Evolutionary conservation across 2,113 vertebrate species (phyloP).

Genomic region (Ptilorrhoa leucosticta): DNA sequence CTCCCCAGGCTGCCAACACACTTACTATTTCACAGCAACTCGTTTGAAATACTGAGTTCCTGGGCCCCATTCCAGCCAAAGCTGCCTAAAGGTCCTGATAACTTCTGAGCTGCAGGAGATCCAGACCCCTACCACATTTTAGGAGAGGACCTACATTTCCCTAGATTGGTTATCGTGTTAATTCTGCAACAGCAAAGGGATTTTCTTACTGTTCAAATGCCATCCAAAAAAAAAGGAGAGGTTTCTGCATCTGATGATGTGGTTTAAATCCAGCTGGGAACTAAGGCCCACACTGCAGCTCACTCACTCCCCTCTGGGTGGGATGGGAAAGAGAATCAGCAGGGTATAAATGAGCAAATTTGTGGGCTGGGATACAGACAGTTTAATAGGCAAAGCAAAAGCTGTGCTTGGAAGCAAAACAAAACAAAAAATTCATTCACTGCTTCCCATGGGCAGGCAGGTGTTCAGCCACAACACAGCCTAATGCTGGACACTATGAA

Average conservation of each 20-base stretch:
- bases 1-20: neutral
- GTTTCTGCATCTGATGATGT: neutral
- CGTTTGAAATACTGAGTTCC: neutral
- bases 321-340: neutral
- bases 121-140: neutral
- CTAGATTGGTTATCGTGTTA: neutral
- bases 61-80: neutral
- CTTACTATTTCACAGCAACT: neutral
- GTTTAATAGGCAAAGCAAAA: neutral
- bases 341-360: neutral
- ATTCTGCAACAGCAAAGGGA: neutral
- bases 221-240: neutral
- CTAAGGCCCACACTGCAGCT: neutral
- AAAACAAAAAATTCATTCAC: neutral
- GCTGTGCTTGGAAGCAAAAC: neutral
- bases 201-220: neutral
- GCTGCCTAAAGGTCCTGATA: neutral
- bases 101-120: neutral
- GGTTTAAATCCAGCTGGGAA: neutral
- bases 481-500: neutral
- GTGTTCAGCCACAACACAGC: neutral
- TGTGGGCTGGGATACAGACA: neutral
- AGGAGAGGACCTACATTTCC: neutral
- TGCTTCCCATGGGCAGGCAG: neutral
- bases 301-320: neutral